Percentiles rank a stretch among this genome's conserved stretches.
These are phyloP conservation scores for Caranx ignobilis DNA, from an alignment of 2,113 vertebrate species.

Conservation along the genomic window DNA sequence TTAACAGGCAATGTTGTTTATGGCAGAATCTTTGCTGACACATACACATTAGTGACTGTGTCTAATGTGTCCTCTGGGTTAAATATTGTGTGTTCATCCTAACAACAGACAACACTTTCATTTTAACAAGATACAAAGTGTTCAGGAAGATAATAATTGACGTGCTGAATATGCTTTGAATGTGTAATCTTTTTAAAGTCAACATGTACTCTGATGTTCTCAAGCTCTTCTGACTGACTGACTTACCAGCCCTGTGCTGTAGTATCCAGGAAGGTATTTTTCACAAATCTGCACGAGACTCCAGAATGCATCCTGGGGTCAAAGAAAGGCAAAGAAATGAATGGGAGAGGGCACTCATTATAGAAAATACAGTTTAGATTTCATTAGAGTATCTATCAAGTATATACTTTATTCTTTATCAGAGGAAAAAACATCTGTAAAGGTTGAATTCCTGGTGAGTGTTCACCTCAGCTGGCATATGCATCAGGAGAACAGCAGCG, in stretches of 20 bases:
- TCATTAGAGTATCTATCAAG: background rate
- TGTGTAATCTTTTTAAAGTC: slow-evolving; percentile 10
- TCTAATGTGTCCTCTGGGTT: background rate
- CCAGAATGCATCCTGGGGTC: slow-evolving; percentile 86
- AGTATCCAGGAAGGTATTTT: slow-evolving; percentile 88
- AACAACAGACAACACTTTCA: background rate
- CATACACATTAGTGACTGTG: background rate
- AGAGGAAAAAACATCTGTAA: background rate
- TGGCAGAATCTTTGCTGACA: background rate
- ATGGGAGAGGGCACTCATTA: background rate
- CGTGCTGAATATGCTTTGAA: slow-evolving; percentile 2
- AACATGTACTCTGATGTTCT: background rate
- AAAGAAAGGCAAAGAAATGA: background rate
- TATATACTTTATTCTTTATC: background rate
- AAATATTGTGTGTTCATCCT: background rate
- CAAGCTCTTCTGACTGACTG: background rate
- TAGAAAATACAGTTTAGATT: background rate
- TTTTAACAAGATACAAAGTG: background rate
- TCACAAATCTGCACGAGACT: slow-evolving; percentile 88
- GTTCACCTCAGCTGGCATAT: slow-evolving; percentile 97
- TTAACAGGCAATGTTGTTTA: background rate
- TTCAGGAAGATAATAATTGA: slow-evolving; percentile 19
- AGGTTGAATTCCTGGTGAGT: background rate
- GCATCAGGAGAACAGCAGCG: slow-evolving; percentile 97
- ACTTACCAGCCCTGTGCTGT: slow-evolving; percentile 87